These are phyloP conservation scores for Falcunculus frontatus DNA, from an alignment of 2,113 vertebrate genomes.

Conservation along the genomic window DNA sequence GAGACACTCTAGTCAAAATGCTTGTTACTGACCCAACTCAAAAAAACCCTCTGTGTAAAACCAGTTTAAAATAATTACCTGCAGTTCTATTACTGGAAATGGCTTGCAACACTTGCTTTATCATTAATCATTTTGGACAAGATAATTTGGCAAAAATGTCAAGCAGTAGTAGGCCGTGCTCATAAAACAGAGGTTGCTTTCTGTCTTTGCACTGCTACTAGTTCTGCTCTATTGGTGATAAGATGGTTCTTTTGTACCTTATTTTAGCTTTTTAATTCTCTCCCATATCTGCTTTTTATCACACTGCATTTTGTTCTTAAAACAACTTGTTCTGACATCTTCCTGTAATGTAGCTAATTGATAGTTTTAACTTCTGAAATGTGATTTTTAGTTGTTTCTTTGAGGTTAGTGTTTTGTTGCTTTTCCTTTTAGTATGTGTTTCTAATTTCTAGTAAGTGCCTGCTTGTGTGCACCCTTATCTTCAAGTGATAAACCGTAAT, in stretches of 20 bases:
- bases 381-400: neutral
- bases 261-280: neutral
- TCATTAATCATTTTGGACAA: neutral
- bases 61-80: neutral
- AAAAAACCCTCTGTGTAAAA: neutral
- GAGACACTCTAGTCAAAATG: neutral
- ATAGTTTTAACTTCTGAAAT: neutral
- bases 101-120: neutral
- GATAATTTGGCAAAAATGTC: neutral
- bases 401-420: neutral
- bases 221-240: neutral
- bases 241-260: neutral
- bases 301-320: neutral
- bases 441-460: neutral
- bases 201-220: neutral
- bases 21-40: neutral
- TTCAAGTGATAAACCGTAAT: neutral
- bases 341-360: neutral
- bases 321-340: neutral
- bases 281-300: neutral
- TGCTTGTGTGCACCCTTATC: neutral
- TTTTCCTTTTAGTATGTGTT: neutral
- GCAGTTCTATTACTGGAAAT: neutral
- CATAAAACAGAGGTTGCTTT: neutral
- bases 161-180: fast-evolving